A percentile compares a stretch with the other conserved stretches of the same genome.
Conservation (phyloP, 2,888 invertebrate genomes). For the Drosophila monieri region DNA sequence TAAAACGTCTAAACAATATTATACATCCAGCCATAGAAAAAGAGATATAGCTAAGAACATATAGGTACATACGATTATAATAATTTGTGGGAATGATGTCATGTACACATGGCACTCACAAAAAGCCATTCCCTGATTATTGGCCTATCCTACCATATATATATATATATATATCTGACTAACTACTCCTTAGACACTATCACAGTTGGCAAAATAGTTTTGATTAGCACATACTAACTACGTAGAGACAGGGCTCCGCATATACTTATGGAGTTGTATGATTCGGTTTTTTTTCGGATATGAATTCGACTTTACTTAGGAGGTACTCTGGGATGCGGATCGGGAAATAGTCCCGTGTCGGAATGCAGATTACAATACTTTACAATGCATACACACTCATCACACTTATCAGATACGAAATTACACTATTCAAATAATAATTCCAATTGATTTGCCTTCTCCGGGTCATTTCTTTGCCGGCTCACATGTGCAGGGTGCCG, state of each 20-base stretch:
- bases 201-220: conserved; percentile 43
- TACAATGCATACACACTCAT: conserved; percentile 19
- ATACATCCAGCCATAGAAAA: conserved; percentile 13
- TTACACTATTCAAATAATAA: conserved; percentile 11
- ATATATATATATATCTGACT: conserved; percentile 14
- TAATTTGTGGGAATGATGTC: conserved; percentile 28
- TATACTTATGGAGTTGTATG: conserved; percentile 7
- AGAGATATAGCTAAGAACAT: conserved; percentile 11
- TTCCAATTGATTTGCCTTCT: conserved; percentile 24
- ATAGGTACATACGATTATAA: conserved; percentile 18
- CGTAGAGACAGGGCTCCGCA: conserved; percentile 6
- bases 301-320: conserved; percentile 28
- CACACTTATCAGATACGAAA: conserved; percentile 14
- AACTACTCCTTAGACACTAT: conserved; percentile 40
- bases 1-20: conserved; percentile 3
- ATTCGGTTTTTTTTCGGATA: conserved; percentile 16
- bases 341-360: conserved; percentile 31
- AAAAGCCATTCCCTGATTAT: conserved; percentile 27
- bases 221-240: conserved; percentile 22
- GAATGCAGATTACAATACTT: conserved; percentile 25
- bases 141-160: conserved; percentile 25
- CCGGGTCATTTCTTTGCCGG: conserved; percentile 21
- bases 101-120: conserved; percentile 5
- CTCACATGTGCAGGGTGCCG: conserved; percentile 45
- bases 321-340: conserved; percentile 24